Conservation (phyloP, 2,797 vertebrate genomes). For the Vireo griseus region DNA sequence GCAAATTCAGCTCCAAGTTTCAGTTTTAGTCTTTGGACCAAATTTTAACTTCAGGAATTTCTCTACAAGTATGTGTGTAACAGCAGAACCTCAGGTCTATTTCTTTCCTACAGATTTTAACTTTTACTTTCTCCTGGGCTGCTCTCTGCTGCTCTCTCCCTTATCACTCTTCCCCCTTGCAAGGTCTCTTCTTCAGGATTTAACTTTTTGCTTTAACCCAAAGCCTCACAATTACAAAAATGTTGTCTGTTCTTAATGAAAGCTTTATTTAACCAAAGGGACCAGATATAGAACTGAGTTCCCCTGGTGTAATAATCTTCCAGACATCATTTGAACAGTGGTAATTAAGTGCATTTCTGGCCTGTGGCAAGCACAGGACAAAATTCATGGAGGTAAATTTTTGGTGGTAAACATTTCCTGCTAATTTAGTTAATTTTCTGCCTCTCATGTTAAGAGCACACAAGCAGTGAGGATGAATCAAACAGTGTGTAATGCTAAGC, state of each 20-base stretch:
- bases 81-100: not conserved
- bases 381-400: not conserved
- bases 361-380: not conserved
- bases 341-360: not conserved
- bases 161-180: rapidly evolving
- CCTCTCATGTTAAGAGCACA: not conserved
- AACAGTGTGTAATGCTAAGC: not conserved
- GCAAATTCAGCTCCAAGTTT: not conserved
- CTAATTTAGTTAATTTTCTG: not conserved
- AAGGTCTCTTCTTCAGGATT: not conserved
- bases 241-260: not conserved
- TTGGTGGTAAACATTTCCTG: not conserved
- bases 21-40: not conserved
- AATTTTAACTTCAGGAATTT: not conserved
- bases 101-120: not conserved
- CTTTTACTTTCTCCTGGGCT: not conserved
- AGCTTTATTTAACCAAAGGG: not conserved
- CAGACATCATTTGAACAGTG: not conserved
- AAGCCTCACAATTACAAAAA: not conserved
- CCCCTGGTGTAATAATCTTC: not conserved
- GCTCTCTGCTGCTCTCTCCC: not conserved
- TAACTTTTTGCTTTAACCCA: not conserved
- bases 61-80: not conserved
- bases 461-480: not conserved
- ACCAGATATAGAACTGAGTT: not conserved